Evolutionary conservation across 2,888 invertebrate species (phyloP).

Genomic region (Bembecia ichneumoniformis): DNA sequence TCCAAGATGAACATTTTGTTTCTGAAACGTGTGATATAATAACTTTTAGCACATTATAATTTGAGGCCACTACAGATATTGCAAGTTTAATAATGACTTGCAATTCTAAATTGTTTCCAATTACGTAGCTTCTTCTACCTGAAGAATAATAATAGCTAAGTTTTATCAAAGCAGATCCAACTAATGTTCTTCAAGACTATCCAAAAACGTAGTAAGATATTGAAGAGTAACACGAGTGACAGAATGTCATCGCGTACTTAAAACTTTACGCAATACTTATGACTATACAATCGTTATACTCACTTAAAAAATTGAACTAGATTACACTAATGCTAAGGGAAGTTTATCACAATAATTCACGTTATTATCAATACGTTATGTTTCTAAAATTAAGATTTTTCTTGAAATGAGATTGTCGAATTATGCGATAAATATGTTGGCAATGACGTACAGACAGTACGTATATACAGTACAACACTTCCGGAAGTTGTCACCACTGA

Average conservation of each 20-base stretch:
- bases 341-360: conserved; percentile 64
- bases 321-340: conserved; percentile 54
- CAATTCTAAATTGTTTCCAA: conserved; percentile 38
- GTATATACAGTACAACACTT: conserved; percentile 42
- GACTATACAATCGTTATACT: conserved; percentile 39
- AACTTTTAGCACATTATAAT: conserved; percentile 16
- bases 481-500: conserved; percentile 51
- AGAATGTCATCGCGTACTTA: conserved; percentile 55
- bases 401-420: conserved; percentile 36
- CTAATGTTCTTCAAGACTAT: conserved; percentile 22
- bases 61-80: conserved; percentile 36
- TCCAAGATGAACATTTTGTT: conserved; percentile 93
- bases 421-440: conserved; percentile 53
- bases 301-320: conserved; percentile 65
- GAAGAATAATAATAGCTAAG: conserved; percentile 12
- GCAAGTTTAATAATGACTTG: conserved; percentile 47
- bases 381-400: conserved; percentile 55
- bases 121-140: conserved; percentile 30
- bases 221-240: conserved; percentile 63
- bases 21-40: conserved; percentile 36
- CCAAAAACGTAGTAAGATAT: conserved; percentile 40
- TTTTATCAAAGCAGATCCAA: conserved; percentile 1
- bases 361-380: conserved; percentile 56
- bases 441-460: conserved; percentile 72
- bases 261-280: conserved; percentile 34